These are phyloP conservation scores for Cyphomyrmex costatus DNA, from an alignment of 1,140 invertebrate species.

Conservation along the genomic window DNA sequence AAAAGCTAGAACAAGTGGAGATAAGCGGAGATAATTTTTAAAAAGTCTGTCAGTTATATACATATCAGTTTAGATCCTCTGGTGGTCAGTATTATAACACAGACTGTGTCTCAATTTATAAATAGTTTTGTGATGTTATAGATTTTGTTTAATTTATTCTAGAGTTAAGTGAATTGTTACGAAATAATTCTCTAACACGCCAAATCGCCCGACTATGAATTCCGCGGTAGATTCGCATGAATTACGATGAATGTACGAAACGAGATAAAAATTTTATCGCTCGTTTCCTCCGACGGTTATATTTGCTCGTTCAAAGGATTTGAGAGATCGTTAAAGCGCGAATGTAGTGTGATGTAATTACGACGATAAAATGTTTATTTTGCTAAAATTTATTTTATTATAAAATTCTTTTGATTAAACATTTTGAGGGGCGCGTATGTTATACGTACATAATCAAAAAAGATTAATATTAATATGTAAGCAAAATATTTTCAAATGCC, in stretches of 20 bases:
- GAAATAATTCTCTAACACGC: conserved; percentile 45
- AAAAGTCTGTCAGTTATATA: too few species aligned
- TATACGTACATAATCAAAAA: neutral
- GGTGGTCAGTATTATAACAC: too few species aligned
- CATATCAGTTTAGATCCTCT: too few species aligned
- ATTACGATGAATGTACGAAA: conserved; percentile 44
- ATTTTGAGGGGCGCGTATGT: neutral
- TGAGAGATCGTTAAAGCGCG: conserved; percentile 42
- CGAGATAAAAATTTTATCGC: conserved; percentile 61
- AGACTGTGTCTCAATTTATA: too few species aligned
- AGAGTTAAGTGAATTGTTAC: conserved; percentile 32
- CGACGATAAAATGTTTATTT: neutral
- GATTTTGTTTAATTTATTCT: too few species aligned
- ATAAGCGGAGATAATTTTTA: too few species aligned
- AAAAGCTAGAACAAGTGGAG: too few species aligned
- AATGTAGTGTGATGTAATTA: conserved; percentile 29
- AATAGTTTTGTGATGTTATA: too few species aligned
- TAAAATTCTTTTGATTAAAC: neutral
- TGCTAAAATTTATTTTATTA: neutral
- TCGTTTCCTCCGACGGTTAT: conserved; percentile 21
- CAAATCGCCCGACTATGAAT: conserved; percentile 19
- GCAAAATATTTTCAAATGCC: neutral
- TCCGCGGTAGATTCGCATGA: conserved; percentile 9
- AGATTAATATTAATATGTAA: conserved; percentile 17
- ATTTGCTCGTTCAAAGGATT: conserved; percentile 27